Base-by-base conservation (phyloP, 2,888 invertebrate species). In the Caenorhabditis afra region DNA sequence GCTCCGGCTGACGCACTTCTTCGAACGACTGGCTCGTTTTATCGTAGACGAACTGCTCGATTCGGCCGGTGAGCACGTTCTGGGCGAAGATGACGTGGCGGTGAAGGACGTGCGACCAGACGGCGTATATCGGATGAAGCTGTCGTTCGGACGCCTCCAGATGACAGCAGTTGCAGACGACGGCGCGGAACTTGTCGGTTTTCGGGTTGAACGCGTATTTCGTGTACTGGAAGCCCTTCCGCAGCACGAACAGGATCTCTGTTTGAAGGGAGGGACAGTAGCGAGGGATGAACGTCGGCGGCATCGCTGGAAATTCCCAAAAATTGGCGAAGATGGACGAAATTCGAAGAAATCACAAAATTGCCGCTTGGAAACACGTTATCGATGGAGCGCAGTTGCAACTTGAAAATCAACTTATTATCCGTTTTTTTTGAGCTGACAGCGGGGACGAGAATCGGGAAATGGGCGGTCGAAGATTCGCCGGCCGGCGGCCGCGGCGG, bases 31-130 rank as follows among this genome's bases (percentile, higher is more conserved):
- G 10, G 23, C 50, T 18, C 50, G 11, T 14, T 44, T 11, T 44
- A 8, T 66, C 45, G 29, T 66, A 66, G 10, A 66, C 45, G 35
- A 55, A 66, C 20, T 66, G 66, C 53, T 66, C 55, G 0, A 66
- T 41, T 23, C 23, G 14, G 5, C 18, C 16, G 14, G 55, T 52
- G 7, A 66, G 18, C 11, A 1, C 1, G 18, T 66, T 66, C 7
- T 37, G 18, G 20, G 22, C 66, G 14, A 66, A 66, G 11, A 66
- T 66, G 7, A 66, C 37, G 45, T 66, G 45, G 20, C 55, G 45
- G 12, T 16, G 22, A 37, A 55, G 47, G 12, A n/a, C 12, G 22
- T 66, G 53, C 37, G 55, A 65, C 66, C 66, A 66, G 14, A 37
- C 55, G 4, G 66, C 29, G 45, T 66, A 66, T 0, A 66, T 20